Base-by-base conservation (phyloP, 2,888 invertebrate genomes). In the Ashinkailepas kermadecensis region DNA sequence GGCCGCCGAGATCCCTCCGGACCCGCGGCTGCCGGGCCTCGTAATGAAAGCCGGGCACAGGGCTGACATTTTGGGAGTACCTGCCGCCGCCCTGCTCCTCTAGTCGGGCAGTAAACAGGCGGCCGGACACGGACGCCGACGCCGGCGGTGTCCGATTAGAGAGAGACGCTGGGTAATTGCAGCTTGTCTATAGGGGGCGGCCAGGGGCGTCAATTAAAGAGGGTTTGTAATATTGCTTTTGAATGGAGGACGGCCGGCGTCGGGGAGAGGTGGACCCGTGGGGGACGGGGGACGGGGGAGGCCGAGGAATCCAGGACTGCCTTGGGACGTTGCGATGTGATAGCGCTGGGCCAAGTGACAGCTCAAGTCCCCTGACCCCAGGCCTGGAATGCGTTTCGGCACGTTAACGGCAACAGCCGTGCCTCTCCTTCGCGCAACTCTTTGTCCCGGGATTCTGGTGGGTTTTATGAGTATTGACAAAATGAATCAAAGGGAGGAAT, bases 181-280 rank as follows among this genome's bases (percentile, higher is more conserved):
- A 23, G 70, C 70, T 70, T 70, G 39, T 39, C 70, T 70, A 39
- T 70, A 15, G 70, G 70, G 15, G 62, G 70, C 70, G 11, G 39
- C 70, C 70, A 39, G 70, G 13, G 70, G 70, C 70, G 70, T 39
- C 70, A 23, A 39, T 70, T 70, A 70, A 70, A 70, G 25, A 70
- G 39, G 67, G 39, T 70, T 70, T 70, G 70, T 70, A 70, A 70
- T 70, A 70, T 70, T 70, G 70, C 70, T 23, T 25, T 39, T 70
- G 70, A 70, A 70, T 70, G 70, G 70, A 13, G 70, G 8, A 13
- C 23, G 39, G 39, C 15, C 70, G 67, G 15, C 25, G 70, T 15
- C 15, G 39, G 11, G 25, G 11, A 39, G 10, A 15, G 70, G 6
- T 25, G 39, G 62, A 62, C 62, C 58, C 12, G 7, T 58, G 12